Conservation (phyloP, 2,113 vertebrate genomes). For the Jaculus jaculus region DNA sequence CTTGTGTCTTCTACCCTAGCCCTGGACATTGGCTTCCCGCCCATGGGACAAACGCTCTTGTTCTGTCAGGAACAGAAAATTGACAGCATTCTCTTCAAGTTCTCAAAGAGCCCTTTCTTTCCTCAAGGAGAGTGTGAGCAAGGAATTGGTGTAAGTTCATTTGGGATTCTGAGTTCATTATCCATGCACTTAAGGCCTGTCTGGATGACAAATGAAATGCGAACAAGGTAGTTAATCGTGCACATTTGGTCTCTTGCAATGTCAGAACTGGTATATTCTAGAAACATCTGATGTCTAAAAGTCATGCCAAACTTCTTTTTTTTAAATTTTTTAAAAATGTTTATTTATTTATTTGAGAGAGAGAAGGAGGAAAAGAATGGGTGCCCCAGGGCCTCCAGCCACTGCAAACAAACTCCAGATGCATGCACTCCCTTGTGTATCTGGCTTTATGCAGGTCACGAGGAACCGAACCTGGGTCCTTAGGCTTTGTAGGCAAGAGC, state of each 20-base stretch:
- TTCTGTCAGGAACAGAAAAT: not conserved
- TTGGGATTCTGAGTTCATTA: constrained; percentile 60
- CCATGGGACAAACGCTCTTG: not conserved
- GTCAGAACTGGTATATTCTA: not conserved
- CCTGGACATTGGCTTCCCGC: not conserved
- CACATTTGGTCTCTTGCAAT: not conserved
- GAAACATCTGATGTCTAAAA: constrained; percentile 51
- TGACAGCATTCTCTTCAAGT: not conserved
- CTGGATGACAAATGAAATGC: constrained; percentile 52
- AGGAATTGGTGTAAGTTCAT: constrained; percentile 10
- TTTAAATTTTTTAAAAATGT: too few species aligned
- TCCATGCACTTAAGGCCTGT: constrained; percentile 16
- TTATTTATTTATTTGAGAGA: too few species aligned
- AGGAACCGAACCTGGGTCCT: too few species aligned
- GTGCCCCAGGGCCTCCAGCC: too few species aligned
- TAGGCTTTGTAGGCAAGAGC: too few species aligned
- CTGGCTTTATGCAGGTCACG: too few species aligned
- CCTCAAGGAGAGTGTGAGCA: not conserved
- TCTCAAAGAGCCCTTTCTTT: not conserved
- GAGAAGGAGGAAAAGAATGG: too few species aligned
- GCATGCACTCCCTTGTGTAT: too few species aligned
- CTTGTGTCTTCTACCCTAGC: not conserved
- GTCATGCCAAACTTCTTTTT: not conserved
- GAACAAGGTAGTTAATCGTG: constrained; percentile 20
- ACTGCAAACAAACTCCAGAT: too few species aligned